These are phyloP conservation scores for Phaonia tiefii DNA, from an alignment of 2,888 invertebrate species.

Conservation along the genomic window DNA sequence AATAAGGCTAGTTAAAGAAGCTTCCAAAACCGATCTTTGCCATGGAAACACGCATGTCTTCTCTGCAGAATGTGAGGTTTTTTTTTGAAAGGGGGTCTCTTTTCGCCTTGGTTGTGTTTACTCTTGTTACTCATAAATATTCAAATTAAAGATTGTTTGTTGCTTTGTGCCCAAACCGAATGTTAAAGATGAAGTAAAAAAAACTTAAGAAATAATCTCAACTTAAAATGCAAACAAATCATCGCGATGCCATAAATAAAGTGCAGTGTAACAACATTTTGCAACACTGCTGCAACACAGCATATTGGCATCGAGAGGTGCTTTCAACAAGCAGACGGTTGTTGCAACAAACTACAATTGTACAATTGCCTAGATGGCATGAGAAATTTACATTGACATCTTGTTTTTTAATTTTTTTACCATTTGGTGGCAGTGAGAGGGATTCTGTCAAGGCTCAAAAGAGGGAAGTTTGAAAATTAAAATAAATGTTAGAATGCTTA, in stretches of 20 bases:
- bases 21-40: conserved; percentile 25
- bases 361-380: conserved; percentile 65
- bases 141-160: conserved; percentile 67
- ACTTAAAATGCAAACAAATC: conserved; percentile 67
- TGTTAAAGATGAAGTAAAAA: not conserved
- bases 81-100: not conserved
- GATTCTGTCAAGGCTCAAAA: too few species aligned
- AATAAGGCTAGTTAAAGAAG: not conserved
- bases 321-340: not conserved
- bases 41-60: conserved; percentile 62
- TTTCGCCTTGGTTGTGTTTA: conserved; percentile 47
- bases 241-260: conserved; percentile 70
- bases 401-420: conserved; percentile 41
- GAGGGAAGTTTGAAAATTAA: too few species aligned
- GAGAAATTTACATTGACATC: conserved; percentile 67
- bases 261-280: conserved; percentile 52
- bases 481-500: too few species aligned
- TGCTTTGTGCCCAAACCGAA: conserved; percentile 27
- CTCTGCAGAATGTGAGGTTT: not conserved
- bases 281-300: conserved; percentile 1
- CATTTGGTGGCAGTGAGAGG: too few species aligned
- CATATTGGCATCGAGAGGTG: not conserved
- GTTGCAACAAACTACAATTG: conserved; percentile 1
- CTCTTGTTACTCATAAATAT: conserved; percentile 67
- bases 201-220: conserved; percentile 41